phyloP scores from a whole-genome alignment of 2,797 vertebrate species.

The Argyrosomus regius region DNA sequence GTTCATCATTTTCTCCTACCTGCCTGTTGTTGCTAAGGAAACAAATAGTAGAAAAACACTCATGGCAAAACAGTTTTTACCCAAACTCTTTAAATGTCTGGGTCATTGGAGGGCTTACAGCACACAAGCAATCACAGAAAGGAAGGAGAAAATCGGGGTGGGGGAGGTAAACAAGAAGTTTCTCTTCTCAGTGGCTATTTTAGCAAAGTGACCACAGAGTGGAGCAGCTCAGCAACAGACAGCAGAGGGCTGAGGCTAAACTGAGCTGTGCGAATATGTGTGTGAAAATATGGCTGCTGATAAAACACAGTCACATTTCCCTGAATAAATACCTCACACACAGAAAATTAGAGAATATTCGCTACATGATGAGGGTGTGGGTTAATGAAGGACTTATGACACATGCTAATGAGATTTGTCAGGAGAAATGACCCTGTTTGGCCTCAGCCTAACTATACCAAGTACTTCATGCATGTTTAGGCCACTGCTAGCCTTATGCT shows the following conservation, averaged over 20 bases:
- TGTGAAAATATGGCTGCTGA: background rate
- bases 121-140: background rate
- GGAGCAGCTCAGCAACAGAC: slow-evolving; percentile 12
- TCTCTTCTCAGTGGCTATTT: background rate
- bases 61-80: background rate
- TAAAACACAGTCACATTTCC: background rate
- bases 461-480: background rate
- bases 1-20: slow-evolving; percentile 14
- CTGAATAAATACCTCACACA: slow-evolving; percentile 5
- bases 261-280: background rate
- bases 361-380: background rate
- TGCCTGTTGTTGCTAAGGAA: slow-evolving; percentile 33
- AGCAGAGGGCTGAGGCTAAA: slow-evolving; percentile 13
- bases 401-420: slow-evolving; percentile 40
- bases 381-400: slow-evolving; percentile 33
- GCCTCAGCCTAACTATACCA: background rate
- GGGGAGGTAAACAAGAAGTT: background rate
- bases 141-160: background rate
- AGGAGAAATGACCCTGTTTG: slow-evolving; percentile 10
- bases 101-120: background rate
- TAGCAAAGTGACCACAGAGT: background rate
- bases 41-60: slow-evolving; percentile 24
- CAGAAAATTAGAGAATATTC: background rate
- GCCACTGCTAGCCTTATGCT: background rate
- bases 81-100: slow-evolving; percentile 19